These are phyloP conservation scores for Rhinella marina DNA, from an alignment of 2,797 vertebrate genomes.

Conservation along the genomic window DNA sequence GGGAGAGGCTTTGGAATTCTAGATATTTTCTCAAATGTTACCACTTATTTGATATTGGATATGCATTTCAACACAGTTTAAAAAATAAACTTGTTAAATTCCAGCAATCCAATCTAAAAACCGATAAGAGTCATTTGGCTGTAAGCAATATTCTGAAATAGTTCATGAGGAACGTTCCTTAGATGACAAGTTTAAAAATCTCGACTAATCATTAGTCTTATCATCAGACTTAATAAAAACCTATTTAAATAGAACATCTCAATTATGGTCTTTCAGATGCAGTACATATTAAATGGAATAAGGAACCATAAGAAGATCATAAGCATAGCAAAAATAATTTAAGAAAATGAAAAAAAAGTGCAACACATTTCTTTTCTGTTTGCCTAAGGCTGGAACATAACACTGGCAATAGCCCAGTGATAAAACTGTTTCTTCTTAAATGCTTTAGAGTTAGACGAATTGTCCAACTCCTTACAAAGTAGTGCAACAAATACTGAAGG, in stretches of 20 bases:
- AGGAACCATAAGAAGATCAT: neutral
- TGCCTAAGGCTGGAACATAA: neutral
- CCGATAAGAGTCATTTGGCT: slow-evolving; percentile 23
- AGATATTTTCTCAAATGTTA: slow-evolving; percentile 26
- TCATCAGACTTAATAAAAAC: slow-evolving; percentile 28
- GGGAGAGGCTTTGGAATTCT: slow-evolving; percentile 35
- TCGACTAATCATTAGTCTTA: slow-evolving; percentile 12
- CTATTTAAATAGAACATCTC: neutral
- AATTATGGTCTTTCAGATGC: neutral
- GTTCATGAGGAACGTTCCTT: slow-evolving; percentile 9
- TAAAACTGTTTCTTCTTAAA: no score
- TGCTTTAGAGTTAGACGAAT: no score
- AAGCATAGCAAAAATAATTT: neutral
- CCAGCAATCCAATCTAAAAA: slow-evolving; percentile 43
- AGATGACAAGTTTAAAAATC: slow-evolving; percentile 29
- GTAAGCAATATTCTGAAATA: slow-evolving; percentile 36
- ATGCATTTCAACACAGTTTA: slow-evolving; percentile 37
- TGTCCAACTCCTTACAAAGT: no score
- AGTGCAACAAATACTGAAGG: no score
- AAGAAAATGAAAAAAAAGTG: neutral
- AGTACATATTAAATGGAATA: no score
- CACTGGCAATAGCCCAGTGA: no score
- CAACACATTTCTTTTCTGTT: neutral
- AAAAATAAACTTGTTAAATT: slow-evolving; percentile 51
- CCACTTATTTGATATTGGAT: slow-evolving; percentile 48